Conservation (phyloP, 2,113 vertebrate genomes). For the Corynorhinus townsendii region DNA sequence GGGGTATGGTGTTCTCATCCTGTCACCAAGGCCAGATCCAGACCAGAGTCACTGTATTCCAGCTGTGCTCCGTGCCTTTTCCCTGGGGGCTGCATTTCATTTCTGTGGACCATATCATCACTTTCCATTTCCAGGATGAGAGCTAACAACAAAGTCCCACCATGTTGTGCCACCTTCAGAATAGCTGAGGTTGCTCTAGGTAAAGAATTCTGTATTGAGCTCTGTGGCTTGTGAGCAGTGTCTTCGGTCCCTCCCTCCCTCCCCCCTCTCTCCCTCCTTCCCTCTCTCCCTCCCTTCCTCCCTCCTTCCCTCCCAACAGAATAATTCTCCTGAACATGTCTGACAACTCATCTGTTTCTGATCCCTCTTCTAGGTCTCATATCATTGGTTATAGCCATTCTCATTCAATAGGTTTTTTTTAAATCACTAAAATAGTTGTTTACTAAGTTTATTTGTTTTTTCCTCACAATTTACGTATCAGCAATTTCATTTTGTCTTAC, state of each 20-base stretch:
- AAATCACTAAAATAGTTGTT: neutral
- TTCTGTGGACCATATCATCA: neutral
- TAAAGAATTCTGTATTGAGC: too few relatives aligned
- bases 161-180: neutral
- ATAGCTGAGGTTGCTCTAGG: neutral
- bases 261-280: too few relatives aligned
- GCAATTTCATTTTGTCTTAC: neutral
- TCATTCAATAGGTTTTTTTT: neutral
- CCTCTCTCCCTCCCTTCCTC: neutral
- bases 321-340: neutral
- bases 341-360: neutral
- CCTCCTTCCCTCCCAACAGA: neutral
- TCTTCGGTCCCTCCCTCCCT: too few relatives aligned
- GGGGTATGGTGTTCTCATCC: rapidly evolving
- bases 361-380: neutral
- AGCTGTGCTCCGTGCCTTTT: rapidly evolving
- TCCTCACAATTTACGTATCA: neutral
- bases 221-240: neutral
- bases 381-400: neutral
- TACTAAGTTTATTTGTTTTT: neutral
- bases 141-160: neutral
- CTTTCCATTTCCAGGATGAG: neutral
- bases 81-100: too few relatives aligned
- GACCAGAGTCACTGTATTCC: rapidly evolving
- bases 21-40: rapidly evolving